A percentile compares a stretch with the other conserved stretches of the same genome.
Conservation (phyloP, 2,113 vertebrate species). For the Anguilla japonica region DNA sequence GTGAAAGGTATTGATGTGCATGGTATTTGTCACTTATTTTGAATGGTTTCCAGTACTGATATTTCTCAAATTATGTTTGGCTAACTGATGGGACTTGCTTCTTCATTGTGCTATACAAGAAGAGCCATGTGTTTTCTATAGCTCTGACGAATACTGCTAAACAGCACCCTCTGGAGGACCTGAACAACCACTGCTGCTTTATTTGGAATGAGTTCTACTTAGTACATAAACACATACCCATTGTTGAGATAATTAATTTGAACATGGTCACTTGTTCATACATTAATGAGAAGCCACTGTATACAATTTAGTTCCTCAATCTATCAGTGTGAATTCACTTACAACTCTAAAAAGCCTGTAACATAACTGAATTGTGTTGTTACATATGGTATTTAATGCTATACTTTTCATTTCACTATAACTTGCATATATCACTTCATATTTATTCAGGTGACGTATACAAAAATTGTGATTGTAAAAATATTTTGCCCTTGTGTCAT, state of each 20-base stretch:
- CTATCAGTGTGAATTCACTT: not conserved
- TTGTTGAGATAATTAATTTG: not conserved
- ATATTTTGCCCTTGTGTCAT: too few species aligned
- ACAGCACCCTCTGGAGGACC: not conserved
- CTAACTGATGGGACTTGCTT: not conserved
- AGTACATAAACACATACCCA: not conserved
- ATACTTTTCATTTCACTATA: not conserved
- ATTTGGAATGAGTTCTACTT: not conserved
- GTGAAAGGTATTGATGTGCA: too few species aligned
- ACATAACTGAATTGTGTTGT: not conserved
- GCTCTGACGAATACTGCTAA: not conserved
- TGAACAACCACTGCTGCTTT: not conserved
- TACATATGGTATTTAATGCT: not conserved
- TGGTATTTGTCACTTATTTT: too few species aligned
- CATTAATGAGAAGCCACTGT: not conserved
- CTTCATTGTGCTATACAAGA: not conserved
- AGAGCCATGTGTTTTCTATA: not conserved
- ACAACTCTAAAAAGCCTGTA: not conserved
- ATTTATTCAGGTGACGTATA: too few species aligned
- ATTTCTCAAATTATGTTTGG: too few species aligned
- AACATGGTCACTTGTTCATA: not conserved
- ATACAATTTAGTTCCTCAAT: not conserved
- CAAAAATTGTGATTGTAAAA: too few species aligned
- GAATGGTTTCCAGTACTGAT: too few species aligned
- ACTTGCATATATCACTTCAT: too few species aligned